These are phyloP conservation scores for Barypeithes pellucidus DNA, from an alignment of 2,888 invertebrate species.

Conservation along the genomic window DNA sequence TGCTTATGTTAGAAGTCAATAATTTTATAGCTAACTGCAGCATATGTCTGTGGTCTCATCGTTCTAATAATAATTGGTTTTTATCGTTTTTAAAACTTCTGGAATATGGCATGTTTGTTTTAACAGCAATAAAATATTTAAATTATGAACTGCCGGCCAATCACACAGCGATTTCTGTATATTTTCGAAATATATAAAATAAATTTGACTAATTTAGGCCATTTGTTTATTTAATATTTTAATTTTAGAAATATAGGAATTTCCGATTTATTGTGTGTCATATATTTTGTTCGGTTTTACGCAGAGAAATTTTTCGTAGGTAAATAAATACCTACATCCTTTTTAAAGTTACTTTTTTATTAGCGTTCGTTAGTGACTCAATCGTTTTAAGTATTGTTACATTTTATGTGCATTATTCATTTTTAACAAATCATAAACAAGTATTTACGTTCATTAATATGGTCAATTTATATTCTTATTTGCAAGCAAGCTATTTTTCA, in stretches of 20 bases:
- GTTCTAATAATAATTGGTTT: constrained; percentile 56
- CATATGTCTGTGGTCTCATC: constrained; percentile 53
- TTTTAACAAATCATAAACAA: too few relatives aligned
- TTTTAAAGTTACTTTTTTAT: background rate
- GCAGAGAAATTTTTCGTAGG: constrained; percentile 6
- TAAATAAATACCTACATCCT: background rate
- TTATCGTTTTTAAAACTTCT: constrained; percentile 55
- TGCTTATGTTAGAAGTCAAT: constrained; percentile 48
- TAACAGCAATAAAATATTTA: constrained; percentile 59
- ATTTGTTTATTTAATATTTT: constrained; percentile 54
- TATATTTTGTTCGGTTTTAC: constrained; percentile 28
- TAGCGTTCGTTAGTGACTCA: background rate
- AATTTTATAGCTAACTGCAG: constrained; percentile 48
- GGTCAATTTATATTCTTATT: too few relatives aligned
- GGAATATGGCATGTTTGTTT: constrained; percentile 57
- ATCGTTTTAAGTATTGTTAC: background rate
- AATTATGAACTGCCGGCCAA: constrained; percentile 54
- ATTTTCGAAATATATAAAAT: constrained; percentile 53
- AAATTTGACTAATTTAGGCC: constrained; percentile 51
- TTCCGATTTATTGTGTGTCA: constrained; percentile 45
- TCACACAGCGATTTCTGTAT: constrained; percentile 41
- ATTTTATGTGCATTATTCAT: too few relatives aligned
- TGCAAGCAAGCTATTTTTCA: too few relatives aligned
- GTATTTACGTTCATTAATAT: too few relatives aligned
- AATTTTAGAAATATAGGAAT: constrained; percentile 51